Evolutionary conservation across 2,797 vertebrate genomes (phyloP), one percentile per base, ranked within the genome.

Genomic region (Pagetopsis macropterus): DNA sequence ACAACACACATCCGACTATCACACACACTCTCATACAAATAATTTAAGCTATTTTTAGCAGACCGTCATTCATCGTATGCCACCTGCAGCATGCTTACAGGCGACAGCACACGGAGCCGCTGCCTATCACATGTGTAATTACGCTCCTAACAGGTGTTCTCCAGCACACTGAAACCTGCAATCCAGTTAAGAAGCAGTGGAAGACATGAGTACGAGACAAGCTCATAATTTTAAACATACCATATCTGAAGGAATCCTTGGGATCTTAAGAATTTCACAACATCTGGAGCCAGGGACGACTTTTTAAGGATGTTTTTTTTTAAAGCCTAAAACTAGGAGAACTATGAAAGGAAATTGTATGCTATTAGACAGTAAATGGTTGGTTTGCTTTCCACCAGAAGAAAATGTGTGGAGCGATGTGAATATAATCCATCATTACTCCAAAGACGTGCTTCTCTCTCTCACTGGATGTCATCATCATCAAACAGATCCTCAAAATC

Each of bases 111-210:
- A 70, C 50, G 78, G 83, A 85, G 87, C 68, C 65, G 75, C 66
- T 75, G 77, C 72, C 68, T 70, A 68, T 86, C 84, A 72, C 61
- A 87, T 79, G 86, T 93, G 87, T 95, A 94, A 95, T 95, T 95
- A 94, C n/a, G 27, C 70, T 67, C 23, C 64, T 58, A 92, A 92
- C 94, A 95, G 94, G 91, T 95, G 94, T 94, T 95, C 81, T 83
- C 72, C 58, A 8, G 63, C 57, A 13, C 84, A 75, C 73, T 52
- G 55, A 92, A 94, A 93, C 93, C 93, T 92, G 72, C 93, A 94
- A 94, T 95, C 89, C 90, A 68, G 61, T 55, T 77, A 65, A 81
- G 81, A 87, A 88, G 44, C 83, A 62, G 87, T 72, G 65, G 16
- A 76, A 79, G 78, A 81, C 88, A 83, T 52, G 79, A 84, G 70